phyloP scores from a whole-genome alignment of 1,140 invertebrate genomes.

The Sesamia nonagrioides region DNA sequence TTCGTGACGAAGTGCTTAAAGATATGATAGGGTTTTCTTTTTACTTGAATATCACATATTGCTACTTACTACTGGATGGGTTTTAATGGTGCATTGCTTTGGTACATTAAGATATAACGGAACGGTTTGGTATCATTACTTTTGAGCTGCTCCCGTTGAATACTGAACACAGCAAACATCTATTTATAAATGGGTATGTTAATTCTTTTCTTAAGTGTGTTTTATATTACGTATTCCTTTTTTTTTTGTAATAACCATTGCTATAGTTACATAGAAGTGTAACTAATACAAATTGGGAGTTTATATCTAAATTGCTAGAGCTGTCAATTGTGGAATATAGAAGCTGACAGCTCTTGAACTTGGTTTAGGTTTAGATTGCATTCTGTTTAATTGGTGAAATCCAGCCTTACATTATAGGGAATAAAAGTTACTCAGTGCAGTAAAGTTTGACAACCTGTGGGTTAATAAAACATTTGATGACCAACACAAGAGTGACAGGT shows the following conservation, averaged over 20 bases:
- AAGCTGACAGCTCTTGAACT: no score
- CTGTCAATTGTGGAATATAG: no score
- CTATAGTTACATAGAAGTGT: no score
- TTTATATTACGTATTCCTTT: no score
- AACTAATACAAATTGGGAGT: no score
- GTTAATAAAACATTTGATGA: conserved; percentile 32
- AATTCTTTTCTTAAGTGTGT: no score
- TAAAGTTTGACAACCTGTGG: conserved; percentile 8
- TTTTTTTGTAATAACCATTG: no score
- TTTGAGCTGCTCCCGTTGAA: conserved; percentile 2
- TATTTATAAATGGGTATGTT: not conserved
- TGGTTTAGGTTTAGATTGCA: no score
- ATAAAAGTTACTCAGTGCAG: not conserved
- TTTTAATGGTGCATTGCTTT: conserved; percentile 20
- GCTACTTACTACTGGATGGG: conserved; percentile 3
- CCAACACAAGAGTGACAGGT: conserved; percentile 46
- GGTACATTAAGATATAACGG: conserved; percentile 29
- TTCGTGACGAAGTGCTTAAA: not conserved
- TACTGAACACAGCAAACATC: conserved; percentile 1
- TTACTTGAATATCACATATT: conserved; percentile 1
- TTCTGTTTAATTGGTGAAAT: no score
- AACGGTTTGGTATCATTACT: conserved; percentile 18
- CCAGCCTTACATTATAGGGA: no score
- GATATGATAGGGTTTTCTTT: conserved; percentile 19
- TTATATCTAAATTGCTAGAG: no score